Evolutionary conservation across 2,888 invertebrate species (phyloP).

Genomic region (Eupithecia vulgata): DNA sequence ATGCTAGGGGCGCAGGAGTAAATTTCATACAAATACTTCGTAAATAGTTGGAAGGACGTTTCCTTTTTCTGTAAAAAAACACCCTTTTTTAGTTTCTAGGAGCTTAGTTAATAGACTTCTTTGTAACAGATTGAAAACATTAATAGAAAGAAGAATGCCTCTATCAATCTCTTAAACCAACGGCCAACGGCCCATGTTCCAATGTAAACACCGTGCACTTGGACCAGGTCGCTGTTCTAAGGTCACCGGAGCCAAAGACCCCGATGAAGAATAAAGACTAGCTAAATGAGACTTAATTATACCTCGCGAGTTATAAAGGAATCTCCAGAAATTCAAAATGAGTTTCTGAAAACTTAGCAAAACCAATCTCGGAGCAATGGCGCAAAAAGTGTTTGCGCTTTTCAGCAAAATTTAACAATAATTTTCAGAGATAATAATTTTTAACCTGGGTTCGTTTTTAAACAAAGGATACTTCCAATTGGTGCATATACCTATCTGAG

Average conservation of each 20-base stretch:
- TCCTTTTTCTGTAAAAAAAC: not conserved
- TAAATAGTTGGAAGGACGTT: not conserved
- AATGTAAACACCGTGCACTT: not conserved
- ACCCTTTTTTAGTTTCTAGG: not conserved
- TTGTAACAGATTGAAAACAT: not conserved
- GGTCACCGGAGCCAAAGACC: conserved; percentile 8
- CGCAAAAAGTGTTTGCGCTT: conserved; percentile 10
- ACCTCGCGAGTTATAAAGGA: not conserved
- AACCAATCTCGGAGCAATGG: conserved; percentile 14
- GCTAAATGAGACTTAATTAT: not conserved
- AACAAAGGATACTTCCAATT: not conserved
- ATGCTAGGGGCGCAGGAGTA: not conserved
- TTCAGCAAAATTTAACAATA: not conserved
- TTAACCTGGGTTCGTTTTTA: not conserved
- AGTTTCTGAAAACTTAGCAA: conserved; percentile 10
- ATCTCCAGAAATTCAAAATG: not conserved
- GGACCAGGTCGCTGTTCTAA: not conserved
- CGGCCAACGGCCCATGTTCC: not conserved
- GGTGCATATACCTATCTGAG: not conserved
- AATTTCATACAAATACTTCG: not conserved
- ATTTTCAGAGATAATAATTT: not conserved
- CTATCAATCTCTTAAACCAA: not conserved
- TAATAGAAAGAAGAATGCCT: not conserved
- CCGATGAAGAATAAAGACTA: not conserved
- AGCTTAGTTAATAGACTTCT: not conserved